Conservation (phyloP, 2,888 invertebrate genomes). For the Acleris emargana region DNA sequence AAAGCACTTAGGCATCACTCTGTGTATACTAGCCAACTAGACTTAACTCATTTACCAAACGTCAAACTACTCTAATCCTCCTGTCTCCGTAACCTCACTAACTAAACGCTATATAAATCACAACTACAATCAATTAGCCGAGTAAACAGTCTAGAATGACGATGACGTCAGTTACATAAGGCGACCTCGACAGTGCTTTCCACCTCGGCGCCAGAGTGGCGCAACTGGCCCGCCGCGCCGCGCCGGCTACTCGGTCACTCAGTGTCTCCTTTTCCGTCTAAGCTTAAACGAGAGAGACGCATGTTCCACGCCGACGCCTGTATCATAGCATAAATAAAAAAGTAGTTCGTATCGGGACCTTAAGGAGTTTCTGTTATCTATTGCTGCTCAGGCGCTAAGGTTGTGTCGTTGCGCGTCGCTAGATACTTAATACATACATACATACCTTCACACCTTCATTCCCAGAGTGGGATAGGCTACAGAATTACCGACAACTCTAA, state of each 20-base stretch:
- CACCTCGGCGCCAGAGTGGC: constrained; percentile 22
- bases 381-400: too few species aligned
- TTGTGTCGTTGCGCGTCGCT: too few species aligned
- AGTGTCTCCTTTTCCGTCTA: neutral
- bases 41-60: constrained; percentile 3
- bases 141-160: constrained; percentile 18
- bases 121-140: constrained; percentile 3
- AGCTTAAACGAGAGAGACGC: neutral
- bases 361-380: too few species aligned
- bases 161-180: constrained; percentile 36
- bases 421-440: too few species aligned
- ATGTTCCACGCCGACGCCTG: neutral
- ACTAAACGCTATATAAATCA: constrained; percentile 9
- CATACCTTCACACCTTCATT: too few species aligned
- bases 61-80: neutral
- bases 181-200: constrained; percentile 30
- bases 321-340: too few species aligned
- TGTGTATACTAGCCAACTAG: too few species aligned
- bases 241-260: neutral
- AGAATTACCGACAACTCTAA: too few species aligned
- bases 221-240: constrained; percentile 3
- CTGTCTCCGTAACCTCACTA: neutral
- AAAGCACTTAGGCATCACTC: too few species aligned
- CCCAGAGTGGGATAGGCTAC: too few species aligned
- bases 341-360: too few species aligned